Evolutionary conservation across 1,140 invertebrate genomes (phyloP).

Genomic region (Hycleus phaleratus): DNA sequence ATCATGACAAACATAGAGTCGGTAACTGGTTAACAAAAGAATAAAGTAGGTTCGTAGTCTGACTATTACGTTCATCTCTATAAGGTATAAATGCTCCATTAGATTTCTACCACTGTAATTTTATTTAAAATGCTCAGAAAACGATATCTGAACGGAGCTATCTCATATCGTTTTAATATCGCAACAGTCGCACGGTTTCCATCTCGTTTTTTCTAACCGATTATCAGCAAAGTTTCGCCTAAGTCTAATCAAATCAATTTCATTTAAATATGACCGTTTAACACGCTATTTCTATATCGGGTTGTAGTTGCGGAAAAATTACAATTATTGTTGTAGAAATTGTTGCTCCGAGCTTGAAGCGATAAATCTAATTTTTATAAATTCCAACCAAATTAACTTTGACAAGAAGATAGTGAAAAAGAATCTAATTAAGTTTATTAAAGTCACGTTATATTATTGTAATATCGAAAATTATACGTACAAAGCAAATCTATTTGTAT

Average conservation of each 20-base stretch:
- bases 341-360: too few species aligned
- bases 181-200: conserved; percentile 1
- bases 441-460: not conserved
- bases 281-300: conserved; percentile 12
- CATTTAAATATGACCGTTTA: conserved; percentile 20
- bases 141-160: conserved; percentile 13
- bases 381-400: conserved; percentile 11
- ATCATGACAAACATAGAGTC: conserved; percentile 13
- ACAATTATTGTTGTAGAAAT: too few species aligned
- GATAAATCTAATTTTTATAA: conserved; percentile 1
- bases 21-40: conserved; percentile 19
- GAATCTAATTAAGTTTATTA: not conserved
- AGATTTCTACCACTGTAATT: conserved; percentile 23
- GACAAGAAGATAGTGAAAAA: not conserved
- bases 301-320: too few species aligned
- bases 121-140: conserved; percentile 20
- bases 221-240: not conserved
- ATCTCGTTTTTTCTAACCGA: not conserved
- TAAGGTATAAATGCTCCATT: conserved; percentile 24
- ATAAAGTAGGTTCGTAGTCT: conserved; percentile 11
- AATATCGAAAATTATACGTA: not conserved
- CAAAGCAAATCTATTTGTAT: conserved; percentile 1
- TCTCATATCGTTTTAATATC: conserved; percentile 1
- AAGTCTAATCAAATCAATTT: conserved; percentile 11
- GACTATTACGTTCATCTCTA: conserved; percentile 19